phyloP scores from a whole-genome alignment of 2,113 vertebrate genomes.

The Gallinago media region DNA sequence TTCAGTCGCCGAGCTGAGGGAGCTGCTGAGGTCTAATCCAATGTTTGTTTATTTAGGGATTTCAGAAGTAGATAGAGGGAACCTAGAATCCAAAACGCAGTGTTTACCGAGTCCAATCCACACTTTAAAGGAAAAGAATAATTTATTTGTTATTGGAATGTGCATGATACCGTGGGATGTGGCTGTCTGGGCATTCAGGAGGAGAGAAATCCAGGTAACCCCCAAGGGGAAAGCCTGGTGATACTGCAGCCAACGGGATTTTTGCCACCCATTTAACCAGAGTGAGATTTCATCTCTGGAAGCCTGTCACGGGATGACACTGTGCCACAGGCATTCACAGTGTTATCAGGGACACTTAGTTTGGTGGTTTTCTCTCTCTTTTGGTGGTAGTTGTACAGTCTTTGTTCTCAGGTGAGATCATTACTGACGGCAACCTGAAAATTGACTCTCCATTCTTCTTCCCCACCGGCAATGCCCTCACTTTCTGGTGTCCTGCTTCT shows the following conservation, averaged over 20 bases:
- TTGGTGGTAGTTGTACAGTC: neutral
- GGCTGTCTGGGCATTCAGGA: neutral
- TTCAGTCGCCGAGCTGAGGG: neutral
- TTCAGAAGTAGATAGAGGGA: conserved; percentile 12
- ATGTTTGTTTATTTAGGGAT: conserved; percentile 43
- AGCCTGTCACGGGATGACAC: neutral
- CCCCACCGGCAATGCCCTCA: neutral
- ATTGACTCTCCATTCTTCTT: neutral
- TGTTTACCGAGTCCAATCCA: neutral
- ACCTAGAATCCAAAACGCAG: conserved; percentile 3
- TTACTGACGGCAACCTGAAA: neutral
- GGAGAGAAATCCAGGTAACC: neutral
- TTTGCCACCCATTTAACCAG: neutral
- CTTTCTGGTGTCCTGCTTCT: neutral
- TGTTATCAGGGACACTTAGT: neutral
- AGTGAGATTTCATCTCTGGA: neutral
- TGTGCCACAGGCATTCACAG: neutral
- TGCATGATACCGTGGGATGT: neutral
- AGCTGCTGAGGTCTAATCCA: conserved; percentile 10
- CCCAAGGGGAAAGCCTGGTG: neutral
- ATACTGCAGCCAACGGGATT: neutral
- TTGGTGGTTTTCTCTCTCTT: neutral
- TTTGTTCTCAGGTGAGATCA: neutral
- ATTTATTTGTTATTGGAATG: neutral
- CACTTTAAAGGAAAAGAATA: neutral